phyloP scores from a whole-genome alignment of 2,797 vertebrate species.

The Hydrocynus forskahlii region DNA sequence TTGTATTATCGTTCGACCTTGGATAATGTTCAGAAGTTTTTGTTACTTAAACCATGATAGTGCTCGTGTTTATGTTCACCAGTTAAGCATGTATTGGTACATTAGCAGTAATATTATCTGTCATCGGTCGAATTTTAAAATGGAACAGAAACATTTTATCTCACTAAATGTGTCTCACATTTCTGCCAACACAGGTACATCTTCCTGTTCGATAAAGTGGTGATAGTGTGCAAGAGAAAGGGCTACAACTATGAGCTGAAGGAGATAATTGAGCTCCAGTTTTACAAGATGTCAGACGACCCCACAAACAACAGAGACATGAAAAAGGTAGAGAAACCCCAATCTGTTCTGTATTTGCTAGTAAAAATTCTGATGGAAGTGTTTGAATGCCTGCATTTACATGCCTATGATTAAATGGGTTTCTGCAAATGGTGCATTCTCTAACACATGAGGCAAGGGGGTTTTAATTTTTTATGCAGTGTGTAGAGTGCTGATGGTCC shows the following conservation, averaged over 20 bases:
- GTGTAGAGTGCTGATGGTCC: conserved; percentile 42
- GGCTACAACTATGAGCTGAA: conserved; percentile 96
- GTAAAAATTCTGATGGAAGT: conserved; percentile 18
- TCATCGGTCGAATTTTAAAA: too few species aligned
- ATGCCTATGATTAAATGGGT: conserved; percentile 11
- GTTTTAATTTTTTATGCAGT: background rate
- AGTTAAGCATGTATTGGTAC: too few species aligned
- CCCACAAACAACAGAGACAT: conserved; percentile 97
- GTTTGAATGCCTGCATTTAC: background rate
- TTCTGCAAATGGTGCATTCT: conserved; percentile 7
- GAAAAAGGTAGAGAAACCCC: conserved; percentile 86
- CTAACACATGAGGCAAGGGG: background rate
- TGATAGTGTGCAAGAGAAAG: conserved; percentile 96
- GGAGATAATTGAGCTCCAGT: conserved; percentile 93
- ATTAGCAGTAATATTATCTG: too few species aligned
- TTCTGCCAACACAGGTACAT: conserved; percentile 83
- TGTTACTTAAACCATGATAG: too few species aligned
- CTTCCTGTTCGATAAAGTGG: conserved; percentile 98
- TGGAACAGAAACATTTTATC: too few species aligned
- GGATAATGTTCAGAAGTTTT: too few species aligned
- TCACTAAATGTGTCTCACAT: background rate
- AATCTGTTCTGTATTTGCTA: too few species aligned
- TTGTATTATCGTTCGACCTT: too few species aligned
- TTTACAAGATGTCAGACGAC: conserved; percentile 96
- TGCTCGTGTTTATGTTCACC: too few species aligned